Evolutionary conservation across 2,797 vertebrate genomes (phyloP), one percentile per base, ranked within the genome.

Genomic region (Borostomias antarcticus): DNA sequence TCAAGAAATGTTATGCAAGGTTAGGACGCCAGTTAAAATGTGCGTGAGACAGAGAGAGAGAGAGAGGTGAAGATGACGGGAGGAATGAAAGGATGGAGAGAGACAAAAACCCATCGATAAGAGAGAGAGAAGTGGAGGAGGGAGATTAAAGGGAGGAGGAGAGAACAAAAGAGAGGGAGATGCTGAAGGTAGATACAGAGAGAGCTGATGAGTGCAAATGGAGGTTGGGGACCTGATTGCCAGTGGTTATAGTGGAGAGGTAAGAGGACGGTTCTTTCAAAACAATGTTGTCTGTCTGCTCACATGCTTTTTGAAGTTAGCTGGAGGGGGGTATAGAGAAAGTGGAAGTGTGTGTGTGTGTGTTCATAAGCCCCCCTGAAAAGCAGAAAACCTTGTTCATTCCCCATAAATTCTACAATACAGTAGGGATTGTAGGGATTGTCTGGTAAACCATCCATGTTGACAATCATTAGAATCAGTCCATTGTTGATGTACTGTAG

Each of bases 1-100:
- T 58, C 50, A 58, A 68, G 64, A 70, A 68, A 71, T 60, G 58
- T 73, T 79, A 65, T 15, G 58, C 69, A 62, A 62, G 60, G 11
- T 10, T 25, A 4, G 23, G 11, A 9, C 51, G 15, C 13, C 26
- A 53, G 51, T 53, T 52, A n/a, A n/a, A n/a, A n/a, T 25, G 21
- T 15, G 7, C 4, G 19, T 6, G 15, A 26, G 51, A 11, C 4
- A 26, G 23, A 26, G 25, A 11, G 11, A 26, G 51, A 25, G 13
- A 58, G 58, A 28, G 58, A 10, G 19, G 19, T 15, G 47, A 21
- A 21, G 47, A 48, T n/a, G 19, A 48, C 47, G 5, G 19, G 17
- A 15, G 37, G 47, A 21, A 17, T n/a, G n/a, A n/a, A n/a, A n/a
- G n/a, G n/a, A n/a, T n/a, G n/a, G n/a, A n/a, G n/a, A n/a, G n/a